Conservation (phyloP, 2,797 vertebrate genomes). For the Alfaro cultratus region DNA sequence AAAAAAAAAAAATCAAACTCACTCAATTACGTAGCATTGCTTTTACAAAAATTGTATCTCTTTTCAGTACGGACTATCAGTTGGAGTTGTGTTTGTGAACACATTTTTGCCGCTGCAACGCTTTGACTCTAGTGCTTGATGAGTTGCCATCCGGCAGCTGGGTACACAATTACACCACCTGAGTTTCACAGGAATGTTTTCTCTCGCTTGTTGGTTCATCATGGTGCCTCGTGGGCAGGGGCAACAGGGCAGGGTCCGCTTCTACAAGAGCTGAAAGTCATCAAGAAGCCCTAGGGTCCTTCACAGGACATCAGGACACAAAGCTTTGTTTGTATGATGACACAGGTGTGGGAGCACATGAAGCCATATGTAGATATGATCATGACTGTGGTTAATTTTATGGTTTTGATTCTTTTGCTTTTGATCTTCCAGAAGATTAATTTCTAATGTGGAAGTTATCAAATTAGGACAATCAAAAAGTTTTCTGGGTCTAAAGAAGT, state of each 20-base stretch:
- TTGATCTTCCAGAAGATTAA: conserved; percentile 11
- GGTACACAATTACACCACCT: conserved; percentile 63
- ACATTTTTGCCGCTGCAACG: conserved; percentile 38
- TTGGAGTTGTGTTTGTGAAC: conserved; percentile 28
- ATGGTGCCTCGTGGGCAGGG: conserved; percentile 49
- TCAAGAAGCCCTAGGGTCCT: conserved; percentile 42
- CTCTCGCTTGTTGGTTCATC: conserved; percentile 43
- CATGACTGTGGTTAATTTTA: conserved; percentile 24
- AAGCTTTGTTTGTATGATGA: conserved; percentile 30
- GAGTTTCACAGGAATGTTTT: conserved; percentile 62
- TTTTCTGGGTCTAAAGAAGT: conserved; percentile 19
- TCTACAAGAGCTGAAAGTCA: conserved; percentile 28
- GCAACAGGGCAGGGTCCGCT: conserved; percentile 37
- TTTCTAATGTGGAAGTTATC: conserved; percentile 2
- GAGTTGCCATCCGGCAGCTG: conserved; percentile 64
- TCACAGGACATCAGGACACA: conserved; percentile 26
- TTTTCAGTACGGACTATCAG: conserved; percentile 13
- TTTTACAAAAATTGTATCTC: conserved; percentile 1
- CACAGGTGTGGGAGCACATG: conserved; percentile 50
- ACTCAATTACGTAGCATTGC: background rate
- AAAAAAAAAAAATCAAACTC: background rate
- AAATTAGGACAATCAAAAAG: conserved; percentile 1
- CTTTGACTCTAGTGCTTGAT: conserved; percentile 52
- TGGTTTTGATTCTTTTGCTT: background rate
- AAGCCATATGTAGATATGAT: conserved; percentile 31